phyloP scores from a whole-genome alignment of 2,888 invertebrate species.

The Dynastes maya region DNA sequence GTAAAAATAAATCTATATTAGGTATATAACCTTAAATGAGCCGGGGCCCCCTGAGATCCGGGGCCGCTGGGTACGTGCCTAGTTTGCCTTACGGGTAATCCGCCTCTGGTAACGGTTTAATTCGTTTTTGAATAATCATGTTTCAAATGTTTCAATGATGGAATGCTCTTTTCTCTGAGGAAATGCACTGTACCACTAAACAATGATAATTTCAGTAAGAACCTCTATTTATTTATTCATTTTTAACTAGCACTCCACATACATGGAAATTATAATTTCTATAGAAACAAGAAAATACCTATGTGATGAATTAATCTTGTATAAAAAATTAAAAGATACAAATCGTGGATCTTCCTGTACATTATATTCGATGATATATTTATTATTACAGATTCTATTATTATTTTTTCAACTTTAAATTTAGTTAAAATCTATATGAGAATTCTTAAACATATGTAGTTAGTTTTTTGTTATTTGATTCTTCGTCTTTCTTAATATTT shows the following conservation, averaged over 20 bases:
- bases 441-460: conserved; percentile 9
- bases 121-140: too few relatives aligned
- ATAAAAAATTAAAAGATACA: conserved; percentile 60
- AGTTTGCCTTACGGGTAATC: too few relatives aligned
- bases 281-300: conserved; percentile 56
- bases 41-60: too few relatives aligned
- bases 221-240: too few relatives aligned
- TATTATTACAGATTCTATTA: conserved; percentile 27
- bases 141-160: too few relatives aligned
- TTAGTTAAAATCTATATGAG: not conserved
- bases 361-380: conserved; percentile 49
- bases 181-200: not conserved
- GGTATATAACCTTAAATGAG: too few relatives aligned
- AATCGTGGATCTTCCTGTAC: conserved; percentile 63
- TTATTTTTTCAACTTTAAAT: conserved; percentile 50
- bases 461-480: not conserved
- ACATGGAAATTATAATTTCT: conserved; percentile 42
- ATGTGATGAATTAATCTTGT: conserved; percentile 59
- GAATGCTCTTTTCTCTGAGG: too few relatives aligned
- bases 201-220: not conserved
- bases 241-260: conserved; percentile 21
- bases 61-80: too few relatives aligned
- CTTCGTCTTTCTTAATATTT: not conserved
- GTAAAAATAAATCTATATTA: too few relatives aligned
- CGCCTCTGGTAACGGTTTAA: too few relatives aligned